Evolutionary conservation across 1,140 invertebrate genomes (phyloP), one percentile per base, ranked within the genome.

Genomic region (Pristionchus pacificus): DNA sequence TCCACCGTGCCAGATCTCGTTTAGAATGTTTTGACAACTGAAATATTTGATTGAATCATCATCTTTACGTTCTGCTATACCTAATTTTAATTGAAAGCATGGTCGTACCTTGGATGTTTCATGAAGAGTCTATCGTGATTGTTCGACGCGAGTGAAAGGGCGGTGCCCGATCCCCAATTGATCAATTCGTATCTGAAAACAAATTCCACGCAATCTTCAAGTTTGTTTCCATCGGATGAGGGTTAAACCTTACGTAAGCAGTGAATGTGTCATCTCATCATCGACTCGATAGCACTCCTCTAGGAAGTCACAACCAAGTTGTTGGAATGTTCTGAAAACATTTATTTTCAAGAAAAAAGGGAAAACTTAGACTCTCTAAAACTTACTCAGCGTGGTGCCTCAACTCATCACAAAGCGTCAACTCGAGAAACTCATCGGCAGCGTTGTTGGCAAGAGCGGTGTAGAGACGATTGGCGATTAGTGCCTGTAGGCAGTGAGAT

Each of bases 1-100:
- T n/a, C n/a, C n/a, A n/a, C 95, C 95, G 91, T 98, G 96, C 95
- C 95, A 98, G 29, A 98, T 88, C 86, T 98, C 95, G 28, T 93
- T 94, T 10, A 98, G 87, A 65, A 98, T 92, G 49, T 95, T 93
- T 88, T 98, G 95, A 77, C 93, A 95, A 82, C 93, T 76, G 61
- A 70, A 79, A 65, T 25, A n/a, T n/a, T n/a, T n/a, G n/a, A n/a
- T n/a, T n/a, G n/a, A n/a, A n/a, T n/a, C n/a, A n/a, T n/a, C n/a
- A n/a, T n/a, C n/a, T n/a, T n/a, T n/a, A n/a, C n/a, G n/a, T n/a
- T n/a, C n/a, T n/a, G n/a, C n/a, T n/a, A n/a, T n/a, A n/a, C n/a
- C n/a, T n/a, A n/a, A n/a, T n/a, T n/a, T n/a, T n/a, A n/a, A n/a
- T n/a, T n/a, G n/a, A n/a, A n/a, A n/a, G n/a, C n/a, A n/a, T n/a